These are phyloP conservation scores for Darevskia mixta DNA, from an alignment of 2,797 vertebrate species.

Conservation along the genomic window DNA sequence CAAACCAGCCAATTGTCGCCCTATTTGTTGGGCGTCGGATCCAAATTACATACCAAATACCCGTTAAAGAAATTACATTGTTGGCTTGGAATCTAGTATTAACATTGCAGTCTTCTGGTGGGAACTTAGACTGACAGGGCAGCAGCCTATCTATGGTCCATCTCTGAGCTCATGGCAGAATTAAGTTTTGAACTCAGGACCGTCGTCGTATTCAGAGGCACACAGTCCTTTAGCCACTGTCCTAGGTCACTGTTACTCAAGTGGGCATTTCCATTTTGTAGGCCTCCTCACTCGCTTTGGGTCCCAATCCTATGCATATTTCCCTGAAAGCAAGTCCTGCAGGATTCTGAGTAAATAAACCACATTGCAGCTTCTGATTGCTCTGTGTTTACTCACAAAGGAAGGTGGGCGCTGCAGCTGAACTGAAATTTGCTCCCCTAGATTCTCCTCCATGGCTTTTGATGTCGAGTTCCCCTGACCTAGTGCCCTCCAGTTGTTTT, in stretches of 20 bases:
- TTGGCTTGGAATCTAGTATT: no score
- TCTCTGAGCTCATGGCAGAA: neutral
- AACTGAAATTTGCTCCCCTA: neutral
- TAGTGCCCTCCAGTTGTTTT: no score
- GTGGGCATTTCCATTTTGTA: neutral
- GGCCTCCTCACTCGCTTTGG: neutral
- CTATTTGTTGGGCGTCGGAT: no score
- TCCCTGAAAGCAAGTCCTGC: neutral
- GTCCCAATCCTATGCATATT: neutral
- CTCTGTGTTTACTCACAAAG: neutral
- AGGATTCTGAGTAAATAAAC: neutral
- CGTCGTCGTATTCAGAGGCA: neutral
- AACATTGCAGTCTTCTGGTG: neutral
- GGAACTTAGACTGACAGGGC: neutral
- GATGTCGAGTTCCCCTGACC: no score
- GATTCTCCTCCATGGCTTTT: neutral
- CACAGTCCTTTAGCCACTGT: neutral
- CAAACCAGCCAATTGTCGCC: no score
- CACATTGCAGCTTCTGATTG: no score
- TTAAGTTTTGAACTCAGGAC: neutral
- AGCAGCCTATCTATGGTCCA: neutral
- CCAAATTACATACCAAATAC: no score
- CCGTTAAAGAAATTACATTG: no score
- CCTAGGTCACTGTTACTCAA: neutral
- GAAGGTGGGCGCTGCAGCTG: neutral